Conservation (phyloP, 2,797 vertebrate genomes). For the Champsocephalus gunnari region DNA sequence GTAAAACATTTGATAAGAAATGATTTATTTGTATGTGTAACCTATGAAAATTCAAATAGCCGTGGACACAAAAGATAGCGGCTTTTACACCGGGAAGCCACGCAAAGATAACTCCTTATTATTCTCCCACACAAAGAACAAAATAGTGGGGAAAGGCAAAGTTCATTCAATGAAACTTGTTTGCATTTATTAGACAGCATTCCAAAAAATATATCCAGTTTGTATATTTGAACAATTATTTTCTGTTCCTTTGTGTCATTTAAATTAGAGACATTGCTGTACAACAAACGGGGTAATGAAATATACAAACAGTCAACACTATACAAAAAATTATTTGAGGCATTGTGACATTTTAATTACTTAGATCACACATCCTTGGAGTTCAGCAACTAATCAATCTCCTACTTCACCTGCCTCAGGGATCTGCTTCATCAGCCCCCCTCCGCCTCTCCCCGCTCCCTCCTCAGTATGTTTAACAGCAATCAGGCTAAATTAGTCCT, state of each 20-base stretch:
- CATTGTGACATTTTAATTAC: conserved; percentile 37
- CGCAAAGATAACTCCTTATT: conserved; percentile 77
- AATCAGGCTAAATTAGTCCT: conserved; percentile 54
- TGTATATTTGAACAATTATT: background rate
- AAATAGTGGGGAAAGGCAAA: conserved; percentile 19
- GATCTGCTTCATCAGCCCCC: conserved; percentile 47
- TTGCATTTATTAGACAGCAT: background rate
- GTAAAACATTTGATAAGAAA: conserved; percentile 74
- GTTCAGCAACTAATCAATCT: conserved; percentile 49
- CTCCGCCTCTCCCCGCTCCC: conserved; percentile 25
- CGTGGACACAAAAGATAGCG: conserved; percentile 72
- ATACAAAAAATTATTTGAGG: conserved; percentile 5
- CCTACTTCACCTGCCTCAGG: conserved; percentile 39
- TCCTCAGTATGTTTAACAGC: conserved; percentile 42
- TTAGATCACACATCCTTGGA: conserved; percentile 15
- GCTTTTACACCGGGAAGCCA: conserved; percentile 64
- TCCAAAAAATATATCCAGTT: background rate
- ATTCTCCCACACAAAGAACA: conserved; percentile 53
- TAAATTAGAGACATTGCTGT: conserved; percentile 15
- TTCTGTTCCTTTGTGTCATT: background rate
- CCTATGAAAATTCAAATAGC: conserved; percentile 76
- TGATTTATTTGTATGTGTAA: conserved; percentile 79
- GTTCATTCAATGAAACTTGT: conserved; percentile 30
- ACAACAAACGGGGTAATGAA: conserved; percentile 6
- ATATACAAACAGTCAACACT: conserved; percentile 8